These are phyloP conservation scores for Phragmatobia fuliginosa DNA, from an alignment of 2,888 invertebrate species.

Conservation along the genomic window DNA sequence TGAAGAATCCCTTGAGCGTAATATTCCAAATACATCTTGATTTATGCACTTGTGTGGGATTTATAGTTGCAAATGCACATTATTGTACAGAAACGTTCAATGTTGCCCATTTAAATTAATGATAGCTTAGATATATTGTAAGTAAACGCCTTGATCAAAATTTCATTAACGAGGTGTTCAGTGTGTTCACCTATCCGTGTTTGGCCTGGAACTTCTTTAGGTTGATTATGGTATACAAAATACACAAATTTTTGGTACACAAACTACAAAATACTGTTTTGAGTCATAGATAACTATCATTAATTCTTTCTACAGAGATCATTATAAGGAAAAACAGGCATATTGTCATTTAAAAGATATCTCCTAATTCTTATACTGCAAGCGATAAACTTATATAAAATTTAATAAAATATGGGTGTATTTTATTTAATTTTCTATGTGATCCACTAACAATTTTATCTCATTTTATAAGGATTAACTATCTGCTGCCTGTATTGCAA, in stretches of 20 bases:
- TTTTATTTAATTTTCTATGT: background rate
- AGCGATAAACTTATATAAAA: background rate
- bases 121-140: background rate
- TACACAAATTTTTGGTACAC: too few relatives aligned
- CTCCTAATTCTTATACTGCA: background rate
- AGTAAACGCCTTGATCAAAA: background rate
- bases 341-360: background rate
- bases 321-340: background rate
- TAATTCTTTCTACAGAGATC: background rate
- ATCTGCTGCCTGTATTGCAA: constrained; percentile 57
- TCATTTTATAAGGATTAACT: constrained; percentile 14
- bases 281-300: background rate
- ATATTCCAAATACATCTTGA: background rate
- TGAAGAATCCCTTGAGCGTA: background rate
- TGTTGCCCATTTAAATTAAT: background rate
- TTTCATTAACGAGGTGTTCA: background rate
- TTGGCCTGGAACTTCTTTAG: background rate
- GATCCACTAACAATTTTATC: constrained; percentile 16
- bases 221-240: background rate
- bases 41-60: background rate
- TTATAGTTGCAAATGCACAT: background rate
- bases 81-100: background rate
- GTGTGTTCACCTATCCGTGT: background rate
- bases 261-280: too few relatives aligned
- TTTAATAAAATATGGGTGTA: background rate